Conservation (phyloP, 2,888 invertebrate species). For the Patella depressa region DNA sequence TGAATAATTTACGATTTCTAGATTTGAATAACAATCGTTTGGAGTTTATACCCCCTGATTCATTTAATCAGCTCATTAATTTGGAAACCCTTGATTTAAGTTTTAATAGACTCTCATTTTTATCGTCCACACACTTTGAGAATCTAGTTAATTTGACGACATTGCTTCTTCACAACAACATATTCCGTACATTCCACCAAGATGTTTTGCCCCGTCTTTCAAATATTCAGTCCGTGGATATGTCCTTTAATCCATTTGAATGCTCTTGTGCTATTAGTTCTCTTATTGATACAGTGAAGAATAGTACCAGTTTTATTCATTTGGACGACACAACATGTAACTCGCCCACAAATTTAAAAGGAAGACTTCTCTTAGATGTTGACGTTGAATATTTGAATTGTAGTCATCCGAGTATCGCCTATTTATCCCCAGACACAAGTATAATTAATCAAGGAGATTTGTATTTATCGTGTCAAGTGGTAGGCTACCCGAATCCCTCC, state of each 20-base stretch:
- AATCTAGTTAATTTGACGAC: conserved; percentile 36
- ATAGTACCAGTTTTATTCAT: conserved; percentile 30
- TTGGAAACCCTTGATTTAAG: conserved; percentile 42
- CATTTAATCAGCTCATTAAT: conserved; percentile 39
- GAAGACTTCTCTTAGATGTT: conserved; percentile 36
- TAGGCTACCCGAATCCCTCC: conserved; percentile 46
- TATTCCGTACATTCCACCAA: conserved; percentile 28
- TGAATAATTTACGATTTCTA: conserved; percentile 26
- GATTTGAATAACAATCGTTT: conserved; percentile 45
- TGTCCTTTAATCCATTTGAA: conserved; percentile 56
- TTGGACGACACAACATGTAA: conserved; percentile 39
- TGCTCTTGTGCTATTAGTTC: conserved; percentile 55
- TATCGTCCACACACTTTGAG: conserved; percentile 44
- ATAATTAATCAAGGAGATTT: conserved; percentile 36
- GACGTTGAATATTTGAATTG: conserved; percentile 42
- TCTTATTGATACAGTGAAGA: conserved; percentile 36
- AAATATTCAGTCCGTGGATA: conserved; percentile 32
- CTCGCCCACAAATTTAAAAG: conserved; percentile 35
- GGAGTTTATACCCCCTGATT: conserved; percentile 24
- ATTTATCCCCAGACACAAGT: conserved; percentile 24
- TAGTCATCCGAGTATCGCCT: conserved; percentile 38
- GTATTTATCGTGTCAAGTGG: conserved; percentile 45
- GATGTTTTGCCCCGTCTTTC: conserved; percentile 31
- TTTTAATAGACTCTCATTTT: conserved; percentile 39
- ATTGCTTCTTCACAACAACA: conserved; percentile 50